Evolutionary conservation across 2,888 invertebrate genomes (phyloP).

Genomic region (Yponomeuta malinellus): DNA sequence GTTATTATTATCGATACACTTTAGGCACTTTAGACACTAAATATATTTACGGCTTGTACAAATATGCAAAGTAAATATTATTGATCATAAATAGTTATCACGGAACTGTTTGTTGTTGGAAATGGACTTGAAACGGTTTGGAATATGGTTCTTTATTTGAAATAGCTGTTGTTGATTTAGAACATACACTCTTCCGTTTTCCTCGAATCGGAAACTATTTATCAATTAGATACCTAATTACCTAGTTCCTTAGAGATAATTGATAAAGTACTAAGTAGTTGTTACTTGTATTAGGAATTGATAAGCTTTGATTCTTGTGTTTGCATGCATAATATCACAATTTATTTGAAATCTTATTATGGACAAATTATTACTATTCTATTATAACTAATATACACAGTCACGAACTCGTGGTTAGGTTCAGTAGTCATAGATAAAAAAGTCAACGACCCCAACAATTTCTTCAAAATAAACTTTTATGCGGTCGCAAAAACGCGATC

Average conservation of each 20-base stretch:
- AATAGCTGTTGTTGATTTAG: not conserved
- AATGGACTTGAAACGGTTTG: not conserved
- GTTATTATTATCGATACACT: constrained; percentile 3
- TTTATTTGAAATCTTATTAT: too few species aligned
- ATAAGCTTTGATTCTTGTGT: not conserved
- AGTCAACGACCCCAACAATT: not conserved
- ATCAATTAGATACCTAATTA: not conserved
- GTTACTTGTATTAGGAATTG: not conserved
- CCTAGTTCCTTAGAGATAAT: not conserved
- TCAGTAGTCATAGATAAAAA: too few species aligned
- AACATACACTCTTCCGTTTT: not conserved
- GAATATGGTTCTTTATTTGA: not conserved
- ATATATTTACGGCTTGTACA: constrained; percentile 9
- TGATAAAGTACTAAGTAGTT: not conserved
- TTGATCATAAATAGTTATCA: not conserved
- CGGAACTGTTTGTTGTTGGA: not conserved
- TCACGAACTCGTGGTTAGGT: too few species aligned
- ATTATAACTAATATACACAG: too few species aligned
- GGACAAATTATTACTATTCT: too few species aligned
- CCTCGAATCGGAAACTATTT: not conserved
- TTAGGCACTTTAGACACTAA: not conserved
- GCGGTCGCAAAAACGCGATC: not conserved
- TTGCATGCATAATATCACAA: not conserved
- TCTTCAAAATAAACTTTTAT: not conserved
- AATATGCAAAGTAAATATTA: not conserved